Percentiles rank a stretch among this genome's conserved stretches.
Evolutionary conservation across 2,797 vertebrate species (phyloP).

Genomic region (Gila robusta): DNA sequence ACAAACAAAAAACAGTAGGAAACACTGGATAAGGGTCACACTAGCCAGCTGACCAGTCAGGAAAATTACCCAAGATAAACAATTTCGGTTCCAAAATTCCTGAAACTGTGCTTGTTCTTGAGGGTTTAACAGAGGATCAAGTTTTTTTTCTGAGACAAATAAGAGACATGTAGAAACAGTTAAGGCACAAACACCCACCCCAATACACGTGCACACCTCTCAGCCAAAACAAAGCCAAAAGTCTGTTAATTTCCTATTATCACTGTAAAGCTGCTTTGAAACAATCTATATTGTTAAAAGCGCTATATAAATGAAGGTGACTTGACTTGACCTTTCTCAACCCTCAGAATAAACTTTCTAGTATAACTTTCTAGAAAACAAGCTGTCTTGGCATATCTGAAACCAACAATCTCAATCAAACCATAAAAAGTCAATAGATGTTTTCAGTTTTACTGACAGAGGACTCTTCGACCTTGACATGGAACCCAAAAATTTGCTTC

Average conservation of each 20-base stretch:
- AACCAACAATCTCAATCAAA: not conserved
- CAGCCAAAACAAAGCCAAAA: no score
- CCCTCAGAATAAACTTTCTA: not conserved
- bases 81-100: conserved; percentile 14
- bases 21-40: not conserved
- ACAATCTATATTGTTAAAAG: no score
- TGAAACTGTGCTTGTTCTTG: conserved; percentile 6
- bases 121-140: conserved; percentile 7
- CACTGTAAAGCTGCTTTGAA: no score
- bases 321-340: not conserved
- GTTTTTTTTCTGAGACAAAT: not conserved
- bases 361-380: not conserved
- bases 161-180: conserved; percentile 3
- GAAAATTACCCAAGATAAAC: not conserved
- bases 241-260: no score
- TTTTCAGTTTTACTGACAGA: not conserved
- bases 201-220: not conserved
- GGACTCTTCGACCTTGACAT: not conserved
- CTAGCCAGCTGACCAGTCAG: not conserved
- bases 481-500: not conserved
- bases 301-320: no score
- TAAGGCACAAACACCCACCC: conserved; percentile 28
- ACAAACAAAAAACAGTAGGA: not conserved
- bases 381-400: no score
- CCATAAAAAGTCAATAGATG: no score